phyloP scores from a whole-genome alignment of 2,888 invertebrate species.

The Andrena trimmerana region DNA sequence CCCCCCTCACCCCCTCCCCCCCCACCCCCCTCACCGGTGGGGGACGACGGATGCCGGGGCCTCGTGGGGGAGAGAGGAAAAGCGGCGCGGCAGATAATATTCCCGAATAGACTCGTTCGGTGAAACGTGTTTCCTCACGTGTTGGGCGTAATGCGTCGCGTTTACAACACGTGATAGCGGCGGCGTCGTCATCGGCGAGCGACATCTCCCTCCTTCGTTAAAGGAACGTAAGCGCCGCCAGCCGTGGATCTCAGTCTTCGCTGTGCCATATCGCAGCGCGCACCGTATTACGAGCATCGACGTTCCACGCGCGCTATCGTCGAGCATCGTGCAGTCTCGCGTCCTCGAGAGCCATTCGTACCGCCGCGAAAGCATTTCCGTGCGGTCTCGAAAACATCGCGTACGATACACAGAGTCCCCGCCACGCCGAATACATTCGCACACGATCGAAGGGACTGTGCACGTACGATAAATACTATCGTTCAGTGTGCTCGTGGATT shows the following conservation, averaged over 20 bases:
- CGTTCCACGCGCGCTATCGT: neutral
- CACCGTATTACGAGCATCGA: conserved; percentile 20
- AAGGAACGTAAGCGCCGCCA: conserved; percentile 68
- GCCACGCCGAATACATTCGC: no score
- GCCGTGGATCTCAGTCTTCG: conserved; percentile 64
- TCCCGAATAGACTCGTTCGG: conserved; percentile 35
- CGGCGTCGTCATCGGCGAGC: conserved; percentile 61
- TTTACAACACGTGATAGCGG: conserved; percentile 77
- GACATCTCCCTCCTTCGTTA: conserved; percentile 69
- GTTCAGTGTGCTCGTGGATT: neutral
- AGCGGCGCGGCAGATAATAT: conserved; percentile 47
- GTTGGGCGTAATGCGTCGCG: conserved; percentile 77
- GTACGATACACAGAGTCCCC: no score
- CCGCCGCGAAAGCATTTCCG: no score
- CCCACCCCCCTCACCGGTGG: neutral
- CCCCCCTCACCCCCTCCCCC: no score
- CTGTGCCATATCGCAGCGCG: conserved; percentile 65
- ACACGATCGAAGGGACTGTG: no score
- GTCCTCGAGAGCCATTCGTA: no score
- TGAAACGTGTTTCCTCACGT: conserved; percentile 77
- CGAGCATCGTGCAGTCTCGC: neutral
- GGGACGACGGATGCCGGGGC: neutral
- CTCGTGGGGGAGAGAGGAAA: conserved; percentile 9
- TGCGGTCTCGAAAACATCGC: no score
- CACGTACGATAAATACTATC: neutral